These are phyloP conservation scores for Cryptocephalus moraei DNA, from an alignment of 2,888 invertebrate species.

Conservation along the genomic window DNA sequence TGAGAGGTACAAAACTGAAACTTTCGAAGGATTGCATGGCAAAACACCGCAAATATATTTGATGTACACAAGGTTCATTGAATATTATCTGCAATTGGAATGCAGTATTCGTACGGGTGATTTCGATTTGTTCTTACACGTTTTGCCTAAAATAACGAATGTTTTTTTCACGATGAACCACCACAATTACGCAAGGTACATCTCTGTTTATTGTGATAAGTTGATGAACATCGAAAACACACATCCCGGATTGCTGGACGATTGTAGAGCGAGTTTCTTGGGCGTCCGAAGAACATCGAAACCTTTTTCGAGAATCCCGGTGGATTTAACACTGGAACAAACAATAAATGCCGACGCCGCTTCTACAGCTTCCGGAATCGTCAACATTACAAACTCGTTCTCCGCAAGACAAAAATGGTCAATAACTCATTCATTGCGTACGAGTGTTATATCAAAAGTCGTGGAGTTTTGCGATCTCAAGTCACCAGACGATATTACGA, in stretches of 20 bases:
- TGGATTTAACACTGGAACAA: no score
- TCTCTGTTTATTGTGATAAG: neutral
- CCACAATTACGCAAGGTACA: neutral
- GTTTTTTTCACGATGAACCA: neutral
- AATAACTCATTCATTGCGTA: no score
- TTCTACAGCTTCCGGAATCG: neutral
- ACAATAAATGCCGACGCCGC: neutral
- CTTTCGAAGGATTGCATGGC: constrained; percentile 14
- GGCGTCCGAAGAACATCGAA: neutral
- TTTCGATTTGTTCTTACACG: constrained; percentile 13
- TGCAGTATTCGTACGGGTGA: constrained; percentile 18
- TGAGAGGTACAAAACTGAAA: constrained; percentile 8
- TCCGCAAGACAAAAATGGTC: no score
- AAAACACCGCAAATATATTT: constrained; percentile 20
- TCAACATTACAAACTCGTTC: neutral
- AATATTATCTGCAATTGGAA: constrained; percentile 8
- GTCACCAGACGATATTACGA: no score
- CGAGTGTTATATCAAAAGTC: no score
- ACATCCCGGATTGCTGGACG: neutral
- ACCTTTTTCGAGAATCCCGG: neutral
- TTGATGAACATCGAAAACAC: neutral
- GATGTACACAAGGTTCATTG: constrained; percentile 10
- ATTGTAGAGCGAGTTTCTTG: neutral
- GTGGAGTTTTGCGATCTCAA: no score
- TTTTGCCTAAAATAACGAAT: constrained; percentile 8